Conservation (phyloP, 2,113 vertebrate genomes). For the Genyomyrus donnyi region DNA sequence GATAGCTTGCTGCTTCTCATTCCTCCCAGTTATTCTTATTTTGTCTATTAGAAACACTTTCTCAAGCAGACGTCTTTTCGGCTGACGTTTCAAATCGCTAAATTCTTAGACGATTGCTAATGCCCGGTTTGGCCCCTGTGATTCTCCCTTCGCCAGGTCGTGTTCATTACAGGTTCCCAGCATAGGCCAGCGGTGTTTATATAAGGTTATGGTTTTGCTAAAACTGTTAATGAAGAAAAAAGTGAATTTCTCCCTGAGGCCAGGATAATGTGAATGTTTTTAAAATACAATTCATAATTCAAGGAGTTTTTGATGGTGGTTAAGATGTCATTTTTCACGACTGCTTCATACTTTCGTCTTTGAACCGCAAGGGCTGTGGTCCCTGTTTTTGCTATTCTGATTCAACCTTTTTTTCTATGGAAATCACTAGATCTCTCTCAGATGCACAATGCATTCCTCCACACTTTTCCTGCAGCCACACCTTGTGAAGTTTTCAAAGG, state of each 20-base stretch:
- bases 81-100: background rate
- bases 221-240: background rate
- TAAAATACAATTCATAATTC: background rate
- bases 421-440: background rate
- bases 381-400: background rate
- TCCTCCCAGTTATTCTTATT: background rate
- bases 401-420: background rate
- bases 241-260: background rate
- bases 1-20: background rate
- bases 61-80: background rate
- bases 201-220: background rate
- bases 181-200: background rate
- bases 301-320: background rate
- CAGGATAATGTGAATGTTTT: background rate
- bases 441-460: background rate
- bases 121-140: background rate
- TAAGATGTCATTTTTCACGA: background rate
- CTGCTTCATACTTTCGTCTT: background rate
- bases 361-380: background rate
- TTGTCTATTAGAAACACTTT: background rate
- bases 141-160: background rate
- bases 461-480: background rate
- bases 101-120: background rate
- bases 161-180: background rate
- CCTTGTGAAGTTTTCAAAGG: background rate